Evolutionary conservation across 2,888 invertebrate species (phyloP).

Genomic region (Macropis europaea): DNA sequence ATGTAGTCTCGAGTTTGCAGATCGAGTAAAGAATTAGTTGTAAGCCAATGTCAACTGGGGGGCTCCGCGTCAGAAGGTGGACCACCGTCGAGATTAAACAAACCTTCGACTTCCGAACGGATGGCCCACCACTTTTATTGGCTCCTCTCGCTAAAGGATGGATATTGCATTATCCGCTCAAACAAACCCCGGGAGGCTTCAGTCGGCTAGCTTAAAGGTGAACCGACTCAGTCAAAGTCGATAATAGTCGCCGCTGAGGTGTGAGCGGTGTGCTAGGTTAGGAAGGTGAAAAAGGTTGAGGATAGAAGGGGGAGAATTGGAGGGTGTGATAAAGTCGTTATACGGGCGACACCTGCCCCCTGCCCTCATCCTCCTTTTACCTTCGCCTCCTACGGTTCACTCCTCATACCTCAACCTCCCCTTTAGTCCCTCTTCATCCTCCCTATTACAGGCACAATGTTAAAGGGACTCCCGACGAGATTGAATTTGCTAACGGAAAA

Average conservation of each 20-base stretch:
- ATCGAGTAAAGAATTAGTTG: slow-evolving; percentile 26
- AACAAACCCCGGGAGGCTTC: slow-evolving; percentile 68
- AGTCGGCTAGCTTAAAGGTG: slow-evolving; percentile 71
- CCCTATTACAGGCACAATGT: slow-evolving; percentile 78
- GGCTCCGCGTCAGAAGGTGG: neutral
- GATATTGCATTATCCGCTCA: slow-evolving; percentile 73
- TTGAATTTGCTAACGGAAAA: slow-evolving; percentile 79
- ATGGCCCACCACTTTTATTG: slow-evolving; percentile 64
- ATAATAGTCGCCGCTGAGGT: slow-evolving; percentile 72
- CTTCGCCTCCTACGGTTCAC: slow-evolving; percentile 56
- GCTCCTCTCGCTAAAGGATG: slow-evolving; percentile 65
- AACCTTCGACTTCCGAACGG: slow-evolving; percentile 56
- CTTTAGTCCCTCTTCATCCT: slow-evolving; percentile 74
- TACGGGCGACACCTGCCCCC: slow-evolving; percentile 75
- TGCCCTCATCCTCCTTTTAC: slow-evolving; percentile 51
- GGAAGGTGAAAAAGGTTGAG: slow-evolving; percentile 64
- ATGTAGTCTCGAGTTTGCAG: slow-evolving; percentile 19
- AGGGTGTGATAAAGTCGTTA: slow-evolving; percentile 77
- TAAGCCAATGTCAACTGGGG: slow-evolving; percentile 3
- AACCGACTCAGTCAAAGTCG: slow-evolving; percentile 72
- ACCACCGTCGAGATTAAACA: slow-evolving; percentile 39
- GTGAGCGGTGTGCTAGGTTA: slow-evolving; percentile 63
- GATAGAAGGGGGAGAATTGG: slow-evolving; percentile 55
- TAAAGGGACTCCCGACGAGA: slow-evolving; percentile 78
- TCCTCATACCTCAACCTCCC: slow-evolving; percentile 63